phyloP scores from a whole-genome alignment of 30 jellyfish, hydroid and myxozoan genomes.

The Aurelia coerulea region DNA sequence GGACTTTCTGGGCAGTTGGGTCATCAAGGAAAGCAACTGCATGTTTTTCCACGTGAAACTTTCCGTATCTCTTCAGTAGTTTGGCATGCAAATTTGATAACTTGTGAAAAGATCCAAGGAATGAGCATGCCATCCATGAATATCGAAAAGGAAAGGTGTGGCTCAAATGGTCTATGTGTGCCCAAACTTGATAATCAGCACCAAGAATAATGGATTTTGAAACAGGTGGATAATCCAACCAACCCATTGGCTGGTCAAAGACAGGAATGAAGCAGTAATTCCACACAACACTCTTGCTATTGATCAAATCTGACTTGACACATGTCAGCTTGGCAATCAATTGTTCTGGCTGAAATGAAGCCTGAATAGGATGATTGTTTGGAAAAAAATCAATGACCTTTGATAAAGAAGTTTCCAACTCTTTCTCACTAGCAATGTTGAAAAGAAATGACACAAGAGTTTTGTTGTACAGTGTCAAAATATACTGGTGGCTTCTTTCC shows the following conservation, averaged over 20 bases:
- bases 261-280: constrained; percentile 16
- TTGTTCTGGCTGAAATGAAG: neutral
- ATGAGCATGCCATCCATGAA: constrained; percentile 35
- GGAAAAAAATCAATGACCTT: too few species aligned
- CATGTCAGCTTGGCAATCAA: neutral
- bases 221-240: constrained; percentile 53
- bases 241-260: constrained; percentile 38
- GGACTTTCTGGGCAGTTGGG: constrained; percentile 39
- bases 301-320: neutral
- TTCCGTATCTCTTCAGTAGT: constrained; percentile 33
- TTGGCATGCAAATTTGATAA: constrained; percentile 43
- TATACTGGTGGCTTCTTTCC: too few species aligned
- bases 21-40: constrained; percentile 39
- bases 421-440: too few species aligned
- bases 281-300: constrained; percentile 3
- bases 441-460: too few species aligned
- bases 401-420: too few species aligned
- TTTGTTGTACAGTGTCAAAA: too few species aligned
- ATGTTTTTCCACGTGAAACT: constrained; percentile 56
- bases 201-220: constrained; percentile 40
- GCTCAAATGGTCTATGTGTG: constrained; percentile 27
- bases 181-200: constrained; percentile 63
- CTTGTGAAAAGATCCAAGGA: constrained; percentile 55
- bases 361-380: neutral
- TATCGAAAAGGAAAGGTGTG: constrained; percentile 26